Evolutionary conservation across 30 jellyfish, hydroid and myxozoan genomes (phyloP).

Genomic region (Chrysaora quinquecirrha): DNA sequence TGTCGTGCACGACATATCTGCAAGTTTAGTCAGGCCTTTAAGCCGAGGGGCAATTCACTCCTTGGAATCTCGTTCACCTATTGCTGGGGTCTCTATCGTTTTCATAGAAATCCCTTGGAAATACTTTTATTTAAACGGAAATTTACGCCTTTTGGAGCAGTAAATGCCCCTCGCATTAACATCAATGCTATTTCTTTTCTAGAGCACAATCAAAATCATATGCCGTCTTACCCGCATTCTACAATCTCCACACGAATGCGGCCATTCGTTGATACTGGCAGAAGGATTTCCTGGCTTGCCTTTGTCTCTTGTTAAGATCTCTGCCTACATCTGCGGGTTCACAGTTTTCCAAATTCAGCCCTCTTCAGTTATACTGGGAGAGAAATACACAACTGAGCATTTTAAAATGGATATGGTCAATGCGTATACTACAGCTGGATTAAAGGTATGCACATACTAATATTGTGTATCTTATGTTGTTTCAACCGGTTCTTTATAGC

Average conservation of each 20-base stretch:
- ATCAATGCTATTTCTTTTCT: too few relatives aligned
- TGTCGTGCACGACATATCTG: too few relatives aligned
- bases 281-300: slow-evolving; percentile 81
- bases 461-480: too few relatives aligned
- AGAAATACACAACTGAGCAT: slow-evolving; percentile 57
- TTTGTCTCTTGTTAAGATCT: slow-evolving; percentile 50
- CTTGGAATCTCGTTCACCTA: too few relatives aligned
- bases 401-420: slow-evolving; percentile 65
- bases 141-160: too few relatives aligned
- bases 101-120: too few relatives aligned
- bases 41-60: too few relatives aligned
- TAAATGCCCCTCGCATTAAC: too few relatives aligned
- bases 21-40: too few relatives aligned
- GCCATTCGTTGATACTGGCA: slow-evolving; percentile 75
- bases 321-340: slow-evolving; percentile 67
- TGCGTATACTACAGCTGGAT: slow-evolving; percentile 72
- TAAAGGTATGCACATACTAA: slow-evolving; percentile 44
- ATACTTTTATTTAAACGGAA: too few relatives aligned
- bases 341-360: slow-evolving; percentile 61
- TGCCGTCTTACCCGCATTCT: slow-evolving; percentile 66
- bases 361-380: slow-evolving; percentile 51
- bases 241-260: slow-evolving; percentile 74
- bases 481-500: too few relatives aligned
- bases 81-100: too few relatives aligned
- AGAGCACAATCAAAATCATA: slow-evolving; percentile 53